Base-by-base conservation (phyloP, 2,113 vertebrate species). In the Forbesichthys papilliferus region DNA sequence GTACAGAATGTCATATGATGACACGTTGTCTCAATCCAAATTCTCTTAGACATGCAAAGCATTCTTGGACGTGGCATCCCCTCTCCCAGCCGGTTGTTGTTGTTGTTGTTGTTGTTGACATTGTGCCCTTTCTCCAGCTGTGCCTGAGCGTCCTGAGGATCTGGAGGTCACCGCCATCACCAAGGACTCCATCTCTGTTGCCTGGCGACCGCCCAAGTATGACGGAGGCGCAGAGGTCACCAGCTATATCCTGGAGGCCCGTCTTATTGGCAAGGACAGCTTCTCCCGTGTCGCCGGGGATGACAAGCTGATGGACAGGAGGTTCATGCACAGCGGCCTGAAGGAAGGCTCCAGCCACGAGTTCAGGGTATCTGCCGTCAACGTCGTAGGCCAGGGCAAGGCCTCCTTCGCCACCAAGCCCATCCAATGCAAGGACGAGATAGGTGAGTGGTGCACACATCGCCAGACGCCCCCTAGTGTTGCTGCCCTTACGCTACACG, bases 201-300 rank as follows among this genome's bases (percentile, higher is more conserved):
- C 93, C 77, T 99, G 98, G 97, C 96, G 95, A 69, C 95, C 97
- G 62, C 96, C 98, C n/a, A 98, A 99, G 72, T 99, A 98, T 4
- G 95, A 99, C 13, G 98, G 98, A 3, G 97, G 97, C 5, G 92
- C 96, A 0, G 96, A 97, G 69, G 95, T 99, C 76, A 97, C 95
- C 1, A 90, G 89, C 77, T 99, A 99, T 0, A 79, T 99, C 79
- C 91, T 99, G 11, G 96, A 99, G 89, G 93, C 94, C 34, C 95
- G 98, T 62, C 95, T 96, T 68, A 90, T 98, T 12, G 97, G 98
- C 73, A 93, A 95, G 64, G 98, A 99, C 76, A 95, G 87, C 85
- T 99, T 96, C 76, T 87, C 80, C 18, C 93, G 68, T 60, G 81
- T 96, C 53, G 96, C 95, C n/a, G 92, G 93, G 66, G 93, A 93